Evolutionary conservation across 2,113 vertebrate species (phyloP).

Genomic region (Hyperopisus bebe): DNA sequence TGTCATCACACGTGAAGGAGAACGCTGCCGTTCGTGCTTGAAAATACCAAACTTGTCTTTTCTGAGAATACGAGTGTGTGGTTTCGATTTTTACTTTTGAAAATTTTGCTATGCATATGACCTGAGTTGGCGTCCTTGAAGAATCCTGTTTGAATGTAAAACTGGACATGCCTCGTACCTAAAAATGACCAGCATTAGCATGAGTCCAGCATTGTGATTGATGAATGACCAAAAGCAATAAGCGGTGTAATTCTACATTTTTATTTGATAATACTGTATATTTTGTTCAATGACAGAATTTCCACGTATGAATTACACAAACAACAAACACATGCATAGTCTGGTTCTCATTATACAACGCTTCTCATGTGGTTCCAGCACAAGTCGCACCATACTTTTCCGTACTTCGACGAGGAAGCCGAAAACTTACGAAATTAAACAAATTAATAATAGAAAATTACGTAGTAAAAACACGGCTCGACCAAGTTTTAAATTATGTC

Average conservation of each 20-base stretch:
- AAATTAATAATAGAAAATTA: slow-evolving; percentile 40
- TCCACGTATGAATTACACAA: slow-evolving; percentile 61
- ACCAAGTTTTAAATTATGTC: slow-evolving; percentile 69
- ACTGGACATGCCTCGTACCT: background rate
- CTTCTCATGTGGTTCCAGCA: slow-evolving; percentile 52
- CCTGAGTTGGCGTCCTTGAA: background rate
- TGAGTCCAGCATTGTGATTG: background rate
- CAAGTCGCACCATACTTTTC: slow-evolving; percentile 48
- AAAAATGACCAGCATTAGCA: background rate
- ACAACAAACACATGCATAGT: slow-evolving; percentile 66
- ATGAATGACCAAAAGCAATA: background rate
- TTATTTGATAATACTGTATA: slow-evolving; percentile 68
- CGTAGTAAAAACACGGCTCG: slow-evolving; percentile 43
- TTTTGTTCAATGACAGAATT: slow-evolving; percentile 56
- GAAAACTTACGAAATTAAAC: slow-evolving; percentile 44
- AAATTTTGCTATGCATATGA: background rate
- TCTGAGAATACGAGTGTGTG: background rate
- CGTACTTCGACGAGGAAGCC: slow-evolving; percentile 48
- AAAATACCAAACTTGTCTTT: background rate
- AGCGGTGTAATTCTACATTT: slow-evolving; percentile 33
- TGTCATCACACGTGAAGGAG: background rate
- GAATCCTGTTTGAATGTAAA: background rate
- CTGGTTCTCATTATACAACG: slow-evolving; percentile 55
- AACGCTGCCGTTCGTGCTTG: background rate
- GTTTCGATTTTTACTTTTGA: background rate